Base-by-base conservation (phyloP, 2,797 vertebrate genomes). In the Mus caroli region DNA sequence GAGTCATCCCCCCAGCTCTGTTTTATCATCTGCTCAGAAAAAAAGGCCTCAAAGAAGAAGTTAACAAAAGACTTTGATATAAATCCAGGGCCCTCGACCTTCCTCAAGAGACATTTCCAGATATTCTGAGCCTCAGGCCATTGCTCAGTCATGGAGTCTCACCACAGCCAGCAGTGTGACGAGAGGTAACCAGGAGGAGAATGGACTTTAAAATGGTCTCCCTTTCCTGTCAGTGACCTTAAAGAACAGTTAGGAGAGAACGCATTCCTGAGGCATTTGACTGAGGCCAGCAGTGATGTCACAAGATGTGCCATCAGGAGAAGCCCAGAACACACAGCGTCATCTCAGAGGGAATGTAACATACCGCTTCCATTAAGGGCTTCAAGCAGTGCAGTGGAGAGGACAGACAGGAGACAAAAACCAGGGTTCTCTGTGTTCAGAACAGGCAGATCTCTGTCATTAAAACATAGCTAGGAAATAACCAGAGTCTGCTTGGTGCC, bases 21-120 rank as follows among this genome's bases (percentile, higher is more conserved):
- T 73, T 95, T 94, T 79, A 90, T 89, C 79, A 87, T 91, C 11
- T 79, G 31, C 52, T 40, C 82, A 87, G 90, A 58, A 58, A 75
- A 75, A 73, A 56, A 79, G 67, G 12, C 11, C 71, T 37, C 19
- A 26, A 17, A 71, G 17, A 67, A 24, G 6, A 17, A 69, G 67
- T 31, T 88, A 60, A 50, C 76, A 37, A 43, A 64, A 43, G 19
- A 79, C 40, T 43, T 26, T 52, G n/a, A 91, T 50, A 82, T 40
- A 91, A 86, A 91, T 31, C 26, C 6, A 10, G 62, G 58, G 31
- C 28, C 43, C 28, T 3, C 0, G 20, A 6, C 9, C 4, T 15
- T 31, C 85, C 50, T 19, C 31, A 34, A 64, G 31, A 43, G 37
- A 58, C 17, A 19, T 9, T 11, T 58, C 24, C 37, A 43, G 69